Conservation (phyloP, 1,140 invertebrate genomes). For the Drosophila mayri region DNA sequence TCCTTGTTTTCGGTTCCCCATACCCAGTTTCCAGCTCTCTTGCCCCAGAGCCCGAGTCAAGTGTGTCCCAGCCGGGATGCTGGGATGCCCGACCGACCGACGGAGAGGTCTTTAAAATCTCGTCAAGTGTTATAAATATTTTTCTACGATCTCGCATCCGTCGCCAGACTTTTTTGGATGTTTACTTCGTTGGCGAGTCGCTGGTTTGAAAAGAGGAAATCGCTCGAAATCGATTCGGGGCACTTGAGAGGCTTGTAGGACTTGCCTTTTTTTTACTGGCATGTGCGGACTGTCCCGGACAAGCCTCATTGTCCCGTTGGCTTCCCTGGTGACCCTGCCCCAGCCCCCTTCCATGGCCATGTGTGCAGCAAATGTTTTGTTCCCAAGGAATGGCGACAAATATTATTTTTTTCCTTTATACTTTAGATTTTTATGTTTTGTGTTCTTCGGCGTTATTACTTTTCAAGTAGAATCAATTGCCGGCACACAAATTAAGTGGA, state of each 20-base stretch:
- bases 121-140: constrained; percentile 83
- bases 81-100: constrained; percentile 11
- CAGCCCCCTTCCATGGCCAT: constrained; percentile 36
- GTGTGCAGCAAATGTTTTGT: constrained; percentile 76
- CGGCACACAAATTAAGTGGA: constrained; percentile 54
- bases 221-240: constrained; percentile 59
- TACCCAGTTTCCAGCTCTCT: constrained; percentile 5
- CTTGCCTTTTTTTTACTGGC: constrained; percentile 22
- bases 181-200: constrained; percentile 25
- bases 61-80: constrained; percentile 50
- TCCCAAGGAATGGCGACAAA: constrained; percentile 52
- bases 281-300: constrained; percentile 52
- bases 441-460: constrained; percentile 23
- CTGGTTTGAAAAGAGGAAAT: constrained; percentile 48
- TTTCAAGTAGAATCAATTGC: constrained; percentile 54
- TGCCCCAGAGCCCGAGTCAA: constrained; percentile 50
- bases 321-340: constrained; percentile 21
- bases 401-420: constrained; percentile 32
- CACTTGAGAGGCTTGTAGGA: constrained; percentile 63
- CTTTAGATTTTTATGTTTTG: constrained; percentile 31
- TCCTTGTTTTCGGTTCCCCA: constrained; percentile 34
- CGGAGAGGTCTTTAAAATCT: constrained; percentile 58
- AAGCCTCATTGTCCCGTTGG: constrained; percentile 20
- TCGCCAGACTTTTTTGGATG: constrained; percentile 19
- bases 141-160: constrained; percentile 57